Conservation (phyloP, 1,140 invertebrate species). For the Drosophila lacertosa region DNA sequence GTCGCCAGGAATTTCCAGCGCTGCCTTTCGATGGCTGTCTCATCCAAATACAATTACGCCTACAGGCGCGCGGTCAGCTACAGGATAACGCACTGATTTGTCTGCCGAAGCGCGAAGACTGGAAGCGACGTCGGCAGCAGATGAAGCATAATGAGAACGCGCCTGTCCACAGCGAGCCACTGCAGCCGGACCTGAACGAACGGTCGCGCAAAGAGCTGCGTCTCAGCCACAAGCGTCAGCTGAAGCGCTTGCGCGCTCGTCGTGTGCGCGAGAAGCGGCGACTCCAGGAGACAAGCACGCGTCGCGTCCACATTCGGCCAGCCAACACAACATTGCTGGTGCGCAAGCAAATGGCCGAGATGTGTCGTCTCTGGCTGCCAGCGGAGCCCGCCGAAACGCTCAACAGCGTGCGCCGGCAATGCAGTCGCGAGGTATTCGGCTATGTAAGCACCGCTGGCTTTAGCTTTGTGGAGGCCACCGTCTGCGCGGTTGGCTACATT, state of each 20-base stretch:
- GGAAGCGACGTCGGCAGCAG: conserved; percentile 81
- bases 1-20: conserved; percentile 74
- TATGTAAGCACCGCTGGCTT: conserved; percentile 89
- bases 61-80: conserved; percentile 84
- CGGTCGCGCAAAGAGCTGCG: conserved; percentile 86
- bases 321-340: conserved; percentile 82
- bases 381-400: conserved; percentile 71
- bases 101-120: conserved; percentile 86
- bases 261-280: conserved; percentile 85
- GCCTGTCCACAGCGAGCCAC: conserved; percentile 85
- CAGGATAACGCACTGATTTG: conserved; percentile 87
- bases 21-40: conserved; percentile 83
- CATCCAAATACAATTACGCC: conserved; percentile 85
- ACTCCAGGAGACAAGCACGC: conserved; percentile 73
- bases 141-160: conserved; percentile 82
- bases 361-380: conserved; percentile 89
- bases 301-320: conserved; percentile 70
- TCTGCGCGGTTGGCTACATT: conserved; percentile 89
- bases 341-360: conserved; percentile 86
- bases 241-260: conserved; percentile 87
- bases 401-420: conserved; percentile 86
- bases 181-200: conserved; percentile 86
- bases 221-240: conserved; percentile 85
- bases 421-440: conserved; percentile 89
- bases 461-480: conserved; percentile 87